Conservation (phyloP, 1,140 invertebrate species). For the Bombus soroeensis region DNA sequence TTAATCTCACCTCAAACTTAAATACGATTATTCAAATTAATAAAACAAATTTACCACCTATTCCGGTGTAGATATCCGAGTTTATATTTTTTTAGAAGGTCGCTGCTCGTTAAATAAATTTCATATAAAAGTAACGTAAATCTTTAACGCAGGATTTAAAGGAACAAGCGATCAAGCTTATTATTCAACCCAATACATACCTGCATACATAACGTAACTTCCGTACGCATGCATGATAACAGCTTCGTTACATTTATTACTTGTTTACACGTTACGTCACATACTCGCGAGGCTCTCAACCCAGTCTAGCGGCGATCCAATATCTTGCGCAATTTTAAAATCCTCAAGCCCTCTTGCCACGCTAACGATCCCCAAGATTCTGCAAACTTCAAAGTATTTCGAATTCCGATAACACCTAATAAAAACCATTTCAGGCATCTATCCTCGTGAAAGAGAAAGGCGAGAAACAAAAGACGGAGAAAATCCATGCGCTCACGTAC, state of each 20-base stretch:
- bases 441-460: too few species aligned
- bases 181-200: not conserved
- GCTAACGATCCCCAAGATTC: not conserved
- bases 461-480: not conserved
- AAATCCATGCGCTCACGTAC: not conserved
- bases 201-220: not conserved
- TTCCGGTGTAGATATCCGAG: not conserved
- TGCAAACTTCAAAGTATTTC: not conserved
- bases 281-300: not conserved
- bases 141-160: not conserved
- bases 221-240: slow-evolving; percentile 7
- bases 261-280: not conserved
- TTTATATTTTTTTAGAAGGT: not conserved
- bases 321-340: not conserved
- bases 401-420: slow-evolving; percentile 7
- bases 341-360: too few species aligned
- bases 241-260: slow-evolving; percentile 10
- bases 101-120: too few species aligned
- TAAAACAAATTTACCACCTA: not conserved
- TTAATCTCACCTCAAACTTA: not conserved
- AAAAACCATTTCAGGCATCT: not conserved
- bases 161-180: not conserved
- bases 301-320: too few species aligned
- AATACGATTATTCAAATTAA: not conserved
- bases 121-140: too few species aligned